These are phyloP conservation scores for Metopolophium dirhodum DNA, from an alignment of 1,140 invertebrate genomes.

Conservation along the genomic window DNA sequence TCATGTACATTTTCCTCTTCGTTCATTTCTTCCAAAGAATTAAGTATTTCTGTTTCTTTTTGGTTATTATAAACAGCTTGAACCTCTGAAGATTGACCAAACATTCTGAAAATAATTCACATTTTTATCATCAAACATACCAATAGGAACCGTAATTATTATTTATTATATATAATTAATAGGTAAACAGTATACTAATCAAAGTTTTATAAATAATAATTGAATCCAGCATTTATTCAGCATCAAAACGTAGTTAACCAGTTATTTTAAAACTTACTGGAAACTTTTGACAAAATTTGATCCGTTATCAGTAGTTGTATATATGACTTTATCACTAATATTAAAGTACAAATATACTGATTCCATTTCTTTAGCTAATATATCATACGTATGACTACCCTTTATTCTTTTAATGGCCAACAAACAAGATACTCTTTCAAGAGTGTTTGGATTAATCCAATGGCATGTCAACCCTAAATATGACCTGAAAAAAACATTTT, in stretches of 20 bases:
- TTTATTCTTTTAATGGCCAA: background rate
- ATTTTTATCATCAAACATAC: no score
- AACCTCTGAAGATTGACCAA: background rate
- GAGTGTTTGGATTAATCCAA: no score
- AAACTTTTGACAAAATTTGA: conserved; percentile 20
- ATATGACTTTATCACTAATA: background rate
- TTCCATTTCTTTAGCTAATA: background rate
- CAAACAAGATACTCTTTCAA: background rate
- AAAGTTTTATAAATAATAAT: no score
- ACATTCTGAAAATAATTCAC: background rate
- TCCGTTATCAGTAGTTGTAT: background rate
- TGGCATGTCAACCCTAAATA: no score
- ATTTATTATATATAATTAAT: no score
- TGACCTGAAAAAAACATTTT: background rate
- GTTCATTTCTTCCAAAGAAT: background rate
- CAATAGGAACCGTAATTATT: no score
- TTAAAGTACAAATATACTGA: background rate
- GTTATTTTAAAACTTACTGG: background rate
- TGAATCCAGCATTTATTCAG: no score
- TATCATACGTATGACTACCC: background rate
- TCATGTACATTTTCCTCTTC: background rate
- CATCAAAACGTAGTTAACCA: no score
- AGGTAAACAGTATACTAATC: no score
- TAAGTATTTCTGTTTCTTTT: background rate
- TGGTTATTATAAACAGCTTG: background rate